These are phyloP conservation scores for Mustela lutreola DNA, from an alignment of 2,113 vertebrate species.

Conservation along the genomic window DNA sequence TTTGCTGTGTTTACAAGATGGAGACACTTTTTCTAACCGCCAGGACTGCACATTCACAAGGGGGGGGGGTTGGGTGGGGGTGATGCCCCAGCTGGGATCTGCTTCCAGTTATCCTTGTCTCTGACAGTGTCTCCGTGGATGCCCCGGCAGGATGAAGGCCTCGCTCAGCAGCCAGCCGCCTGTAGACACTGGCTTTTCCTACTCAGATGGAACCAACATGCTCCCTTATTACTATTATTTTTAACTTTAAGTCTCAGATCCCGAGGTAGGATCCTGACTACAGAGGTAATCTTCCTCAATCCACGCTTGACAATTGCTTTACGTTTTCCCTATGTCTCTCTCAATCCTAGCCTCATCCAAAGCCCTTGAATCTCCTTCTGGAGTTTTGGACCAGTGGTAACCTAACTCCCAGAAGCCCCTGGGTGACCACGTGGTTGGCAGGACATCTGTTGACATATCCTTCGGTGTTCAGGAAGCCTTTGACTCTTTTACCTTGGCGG, in stretches of 20 bases:
- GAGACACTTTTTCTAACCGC: slow-evolving; percentile 81
- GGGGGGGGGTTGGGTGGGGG: background rate
- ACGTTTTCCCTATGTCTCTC: background rate
- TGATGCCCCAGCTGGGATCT: slow-evolving; percentile 36
- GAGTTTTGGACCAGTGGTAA: background rate
- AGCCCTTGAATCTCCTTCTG: background rate
- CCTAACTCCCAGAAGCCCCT: background rate
- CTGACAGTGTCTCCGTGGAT: background rate
- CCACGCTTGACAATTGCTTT: background rate
- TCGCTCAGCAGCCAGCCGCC: background rate
- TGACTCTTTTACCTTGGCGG: background rate
- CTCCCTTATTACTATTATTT: background rate
- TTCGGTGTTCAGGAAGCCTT: background rate
- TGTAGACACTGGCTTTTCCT: background rate
- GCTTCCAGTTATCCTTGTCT: background rate
- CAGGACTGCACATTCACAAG: background rate
- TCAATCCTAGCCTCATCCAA: background rate
- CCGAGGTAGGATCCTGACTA: background rate
- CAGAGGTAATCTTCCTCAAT: background rate
- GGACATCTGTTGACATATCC: background rate
- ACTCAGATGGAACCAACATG: slow-evolving; percentile 41
- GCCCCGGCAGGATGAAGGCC: background rate
- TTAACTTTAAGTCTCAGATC: slow-evolving; percentile 46
- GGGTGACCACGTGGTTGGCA: background rate
- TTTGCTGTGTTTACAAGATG: slow-evolving; percentile 79